These are phyloP conservation scores for Caradrina kadenii DNA, from an alignment of 2,888 invertebrate species.

Conservation along the genomic window DNA sequence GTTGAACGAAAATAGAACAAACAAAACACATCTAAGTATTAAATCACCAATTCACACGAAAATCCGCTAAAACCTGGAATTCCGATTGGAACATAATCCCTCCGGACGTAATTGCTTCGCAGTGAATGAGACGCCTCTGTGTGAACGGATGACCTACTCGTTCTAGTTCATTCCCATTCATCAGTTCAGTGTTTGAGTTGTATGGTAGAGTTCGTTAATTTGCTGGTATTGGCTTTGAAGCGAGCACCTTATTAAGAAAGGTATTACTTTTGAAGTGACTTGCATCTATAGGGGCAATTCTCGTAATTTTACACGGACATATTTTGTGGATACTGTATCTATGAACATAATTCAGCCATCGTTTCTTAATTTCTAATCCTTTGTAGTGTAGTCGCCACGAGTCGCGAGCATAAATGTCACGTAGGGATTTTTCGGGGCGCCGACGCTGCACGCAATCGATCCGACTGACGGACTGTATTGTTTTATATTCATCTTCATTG, in stretches of 20 bases:
- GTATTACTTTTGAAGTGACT: constrained; percentile 1
- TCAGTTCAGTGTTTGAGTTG: constrained; percentile 28
- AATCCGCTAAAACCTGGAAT: constrained; percentile 21
- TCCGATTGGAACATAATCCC: constrained; percentile 45
- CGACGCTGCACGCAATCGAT: no score
- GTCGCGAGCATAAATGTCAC: no score
- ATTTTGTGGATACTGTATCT: no score
- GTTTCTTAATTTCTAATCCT: no score
- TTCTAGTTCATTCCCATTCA: constrained; percentile 35
- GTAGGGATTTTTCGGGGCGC: no score
- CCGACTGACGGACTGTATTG: no score
- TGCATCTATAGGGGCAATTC: background rate
- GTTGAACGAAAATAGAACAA: background rate
- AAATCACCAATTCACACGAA: constrained; percentile 14
- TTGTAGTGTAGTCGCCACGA: no score
- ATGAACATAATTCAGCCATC: no score
- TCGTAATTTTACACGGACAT: no score
- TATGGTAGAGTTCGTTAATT: constrained; percentile 26
- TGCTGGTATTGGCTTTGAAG: constrained; percentile 4
- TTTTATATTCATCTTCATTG: no score
- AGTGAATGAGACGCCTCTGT: constrained; percentile 36
- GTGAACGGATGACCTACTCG: constrained; percentile 48
- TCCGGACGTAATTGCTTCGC: constrained; percentile 47
- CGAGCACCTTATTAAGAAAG: background rate
- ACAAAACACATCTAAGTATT: background rate